Percentiles rank a stretch among this genome's conserved stretches.
Evolutionary conservation across 2,797 vertebrate species (phyloP).

Genomic region (Acanthiza pusilla): DNA sequence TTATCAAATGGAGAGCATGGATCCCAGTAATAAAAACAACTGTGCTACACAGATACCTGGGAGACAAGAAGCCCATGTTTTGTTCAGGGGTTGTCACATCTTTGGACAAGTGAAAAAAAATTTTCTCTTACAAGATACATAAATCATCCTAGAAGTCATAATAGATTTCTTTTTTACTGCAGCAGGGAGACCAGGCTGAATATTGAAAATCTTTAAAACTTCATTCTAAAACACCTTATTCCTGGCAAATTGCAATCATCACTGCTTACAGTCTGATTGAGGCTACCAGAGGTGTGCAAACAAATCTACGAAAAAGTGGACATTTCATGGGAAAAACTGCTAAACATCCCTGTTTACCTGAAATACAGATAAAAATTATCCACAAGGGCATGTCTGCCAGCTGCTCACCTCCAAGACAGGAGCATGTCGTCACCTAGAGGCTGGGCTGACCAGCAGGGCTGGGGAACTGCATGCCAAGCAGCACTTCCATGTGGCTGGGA

Average conservation of each 20-base stretch:
- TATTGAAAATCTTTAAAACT: not conserved
- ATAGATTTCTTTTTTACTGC: not conserved
- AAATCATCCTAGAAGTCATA: not conserved
- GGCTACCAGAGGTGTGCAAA: not conserved
- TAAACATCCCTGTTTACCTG: not conserved
- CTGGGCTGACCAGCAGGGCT: not conserved
- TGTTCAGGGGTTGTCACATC: not conserved
- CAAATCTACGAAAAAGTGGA: not conserved
- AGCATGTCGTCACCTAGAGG: not conserved
- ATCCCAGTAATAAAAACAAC: not conserved
- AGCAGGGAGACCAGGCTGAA: not conserved
- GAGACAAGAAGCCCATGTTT: not conserved
- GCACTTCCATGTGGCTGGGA: not conserved
- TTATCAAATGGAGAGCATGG: not conserved
- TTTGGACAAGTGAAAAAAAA: not conserved
- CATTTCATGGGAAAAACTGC: not conserved
- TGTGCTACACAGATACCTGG: not conserved
- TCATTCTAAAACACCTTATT: not conserved
- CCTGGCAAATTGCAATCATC: not conserved
- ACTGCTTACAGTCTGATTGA: rapidly evolving
- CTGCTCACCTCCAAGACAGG: not conserved
- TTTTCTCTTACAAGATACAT: not conserved
- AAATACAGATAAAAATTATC: not conserved
- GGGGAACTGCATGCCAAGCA: not conserved
- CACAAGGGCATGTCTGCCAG: too few relatives aligned